Evolutionary conservation across 2,888 invertebrate genomes (phyloP), one percentile per base, ranked within the genome.

Genomic region (Celastrina argiolus): DNA sequence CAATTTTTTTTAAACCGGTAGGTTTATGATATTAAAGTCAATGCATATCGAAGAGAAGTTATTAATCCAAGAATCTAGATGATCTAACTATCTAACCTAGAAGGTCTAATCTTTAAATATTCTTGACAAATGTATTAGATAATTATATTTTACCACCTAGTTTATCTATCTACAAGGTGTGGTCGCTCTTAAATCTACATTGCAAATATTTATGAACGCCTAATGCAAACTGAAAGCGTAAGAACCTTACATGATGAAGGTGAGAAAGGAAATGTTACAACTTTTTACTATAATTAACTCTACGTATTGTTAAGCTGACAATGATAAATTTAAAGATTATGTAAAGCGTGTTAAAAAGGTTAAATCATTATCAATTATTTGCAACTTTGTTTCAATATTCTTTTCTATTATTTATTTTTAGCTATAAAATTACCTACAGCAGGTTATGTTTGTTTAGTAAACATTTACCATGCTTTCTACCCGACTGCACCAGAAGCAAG

Each of bases 231-330:
- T 45, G 22, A 22, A 26, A 12, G 4, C 12, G 51, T 22, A 26
- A 26, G 26, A 10, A 51, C 5, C 26, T 2, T 22, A 22, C 12
- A 51, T 26, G 18, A 51, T 22, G 51, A 51, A 26, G 51, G 51
- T 51, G 51, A 26, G 51, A 51, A 51, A 14, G 26, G 51, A 22
- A 26, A 51, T 51, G 51, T 51, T 14, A 51, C 12, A 12, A 51
- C 51, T 51, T 51, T 51, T 51, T 51, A 51, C 12, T n/a, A 45
- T 45, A 26, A 51, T 51, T 22, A 51, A 14, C 51, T 51, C 12
- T 14, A 51, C 51, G 26, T 14, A 12, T 51, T 45, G 45, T 45
- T 45, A 45, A 18, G 18, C 45, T 45, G 51, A 51, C 51, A 51
- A 51, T 51, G 51, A 51, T 51, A 26, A 12, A 51, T 51, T 51